These are phyloP conservation scores for Leptosomus discolor DNA, from an alignment of 2,113 vertebrate species.

Conservation along the genomic window DNA sequence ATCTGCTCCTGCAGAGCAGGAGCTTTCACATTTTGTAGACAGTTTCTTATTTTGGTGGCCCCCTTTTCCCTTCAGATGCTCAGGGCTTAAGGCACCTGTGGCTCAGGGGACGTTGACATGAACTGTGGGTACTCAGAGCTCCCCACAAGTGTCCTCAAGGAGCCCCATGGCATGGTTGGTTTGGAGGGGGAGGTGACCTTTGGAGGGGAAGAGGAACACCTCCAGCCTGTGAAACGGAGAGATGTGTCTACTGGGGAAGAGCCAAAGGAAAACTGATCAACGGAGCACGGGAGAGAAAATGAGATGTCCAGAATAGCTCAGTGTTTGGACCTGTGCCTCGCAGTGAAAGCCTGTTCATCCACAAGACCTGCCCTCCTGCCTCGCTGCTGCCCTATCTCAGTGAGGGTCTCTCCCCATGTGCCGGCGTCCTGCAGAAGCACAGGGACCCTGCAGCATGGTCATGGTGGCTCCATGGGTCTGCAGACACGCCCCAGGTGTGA, in stretches of 20 bases:
- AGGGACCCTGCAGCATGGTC: fast-evolving
- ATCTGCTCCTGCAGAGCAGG: not conserved
- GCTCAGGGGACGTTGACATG: fast-evolving
- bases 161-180: not conserved
- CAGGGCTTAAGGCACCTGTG: not conserved
- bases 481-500: fast-evolving
- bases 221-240: not conserved
- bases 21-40: not conserved
- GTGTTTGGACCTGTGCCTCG: not conserved
- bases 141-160: not conserved
- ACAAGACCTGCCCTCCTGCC: not conserved
- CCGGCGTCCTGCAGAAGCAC: not conserved
- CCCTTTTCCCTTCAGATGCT: fast-evolving
- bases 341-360: not conserved
- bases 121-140: not conserved
- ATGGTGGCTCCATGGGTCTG: not conserved
- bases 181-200: not conserved
- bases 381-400: not conserved
- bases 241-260: not conserved
- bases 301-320: not conserved
- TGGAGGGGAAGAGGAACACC: not conserved
- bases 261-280: not conserved
- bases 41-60: not conserved
- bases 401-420: not conserved
- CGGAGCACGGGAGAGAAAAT: not conserved